Evolutionary conservation across 1,140 invertebrate species (phyloP).

Genomic region (Gryllus bimaculatus): DNA sequence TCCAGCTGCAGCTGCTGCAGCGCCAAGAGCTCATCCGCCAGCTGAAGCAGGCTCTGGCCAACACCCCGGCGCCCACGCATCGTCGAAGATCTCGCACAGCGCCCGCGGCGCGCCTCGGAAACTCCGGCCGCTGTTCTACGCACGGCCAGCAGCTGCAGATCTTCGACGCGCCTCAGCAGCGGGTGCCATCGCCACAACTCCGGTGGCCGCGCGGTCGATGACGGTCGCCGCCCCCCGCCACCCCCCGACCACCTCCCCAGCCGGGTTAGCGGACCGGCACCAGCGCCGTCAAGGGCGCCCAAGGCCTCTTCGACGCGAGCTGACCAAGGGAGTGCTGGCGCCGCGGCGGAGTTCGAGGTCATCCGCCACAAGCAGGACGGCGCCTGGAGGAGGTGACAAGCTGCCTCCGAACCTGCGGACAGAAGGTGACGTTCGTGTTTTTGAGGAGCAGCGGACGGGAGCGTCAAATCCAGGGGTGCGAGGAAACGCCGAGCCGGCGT

Average conservation of each 20-base stretch:
- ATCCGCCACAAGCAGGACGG: slow-evolving; percentile 61
- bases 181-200: slow-evolving; percentile 29
- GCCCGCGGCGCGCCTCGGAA: slow-evolving; percentile 43
- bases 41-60: slow-evolving; percentile 16
- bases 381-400: slow-evolving; percentile 56
- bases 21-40: slow-evolving; percentile 20
- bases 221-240: slow-evolving; percentile 19
- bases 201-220: not conserved
- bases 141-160: slow-evolving; percentile 66
- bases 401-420: slow-evolving; percentile 46
- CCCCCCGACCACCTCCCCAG: slow-evolving; percentile 20
- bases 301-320: slow-evolving; percentile 56
- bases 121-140: slow-evolving; percentile 58
- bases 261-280: too few species aligned
- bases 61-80: slow-evolving; percentile 8
- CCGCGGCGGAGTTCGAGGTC: slow-evolving; percentile 64
- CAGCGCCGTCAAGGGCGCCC: slow-evolving; percentile 36
- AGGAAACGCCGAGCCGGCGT: slow-evolving; percentile 37
- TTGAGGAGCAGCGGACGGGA: slow-evolving; percentile 76
- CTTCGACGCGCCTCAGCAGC: slow-evolving; percentile 46
- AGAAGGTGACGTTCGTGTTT: slow-evolving; percentile 76
- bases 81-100: slow-evolving; percentile 32
- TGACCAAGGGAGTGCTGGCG: slow-evolving; percentile 64
- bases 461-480: slow-evolving; percentile 69
- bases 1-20: slow-evolving; percentile 19